Evolutionary conservation across 2,113 vertebrate species (phyloP).

Genomic region (Ameiurus melas): DNA sequence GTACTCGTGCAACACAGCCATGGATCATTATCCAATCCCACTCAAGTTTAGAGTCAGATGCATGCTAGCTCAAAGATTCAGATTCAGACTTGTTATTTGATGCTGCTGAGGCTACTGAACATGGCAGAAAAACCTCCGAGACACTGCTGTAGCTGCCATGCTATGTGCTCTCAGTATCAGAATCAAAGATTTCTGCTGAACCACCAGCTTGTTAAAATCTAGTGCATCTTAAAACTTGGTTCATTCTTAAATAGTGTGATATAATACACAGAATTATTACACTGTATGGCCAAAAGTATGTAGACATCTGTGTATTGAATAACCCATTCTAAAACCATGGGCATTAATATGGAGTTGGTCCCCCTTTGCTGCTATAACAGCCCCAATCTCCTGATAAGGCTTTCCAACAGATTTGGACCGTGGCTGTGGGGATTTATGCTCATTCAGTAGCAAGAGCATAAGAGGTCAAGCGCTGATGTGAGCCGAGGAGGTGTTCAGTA

Average conservation of each 20-base stretch:
- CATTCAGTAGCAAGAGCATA: not conserved
- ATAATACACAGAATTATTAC: not conserved
- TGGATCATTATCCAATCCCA: not conserved
- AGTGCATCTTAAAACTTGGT: not conserved
- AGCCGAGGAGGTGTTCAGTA: not conserved
- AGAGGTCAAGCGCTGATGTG: not conserved
- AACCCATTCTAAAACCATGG: not conserved
- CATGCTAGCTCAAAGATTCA: not conserved
- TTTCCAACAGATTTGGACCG: not conserved
- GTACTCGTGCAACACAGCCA: not conserved
- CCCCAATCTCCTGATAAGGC: not conserved
- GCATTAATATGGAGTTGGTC: not conserved
- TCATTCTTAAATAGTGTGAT: not conserved
- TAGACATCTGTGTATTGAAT: not conserved
- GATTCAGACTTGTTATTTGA: not conserved
- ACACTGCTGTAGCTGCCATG: not conserved
- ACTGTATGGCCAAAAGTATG: not conserved
- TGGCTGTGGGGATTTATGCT: not conserved
- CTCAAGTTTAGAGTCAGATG: not conserved
- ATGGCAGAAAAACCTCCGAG: not conserved
- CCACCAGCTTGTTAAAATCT: not conserved
- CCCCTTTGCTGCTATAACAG: not conserved
- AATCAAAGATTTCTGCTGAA: not conserved
- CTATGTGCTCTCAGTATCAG: not conserved
- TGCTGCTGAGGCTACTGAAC: not conserved